Conservation (phyloP, 2,797 vertebrate species). For the Peromyscus nudipes region DNA sequence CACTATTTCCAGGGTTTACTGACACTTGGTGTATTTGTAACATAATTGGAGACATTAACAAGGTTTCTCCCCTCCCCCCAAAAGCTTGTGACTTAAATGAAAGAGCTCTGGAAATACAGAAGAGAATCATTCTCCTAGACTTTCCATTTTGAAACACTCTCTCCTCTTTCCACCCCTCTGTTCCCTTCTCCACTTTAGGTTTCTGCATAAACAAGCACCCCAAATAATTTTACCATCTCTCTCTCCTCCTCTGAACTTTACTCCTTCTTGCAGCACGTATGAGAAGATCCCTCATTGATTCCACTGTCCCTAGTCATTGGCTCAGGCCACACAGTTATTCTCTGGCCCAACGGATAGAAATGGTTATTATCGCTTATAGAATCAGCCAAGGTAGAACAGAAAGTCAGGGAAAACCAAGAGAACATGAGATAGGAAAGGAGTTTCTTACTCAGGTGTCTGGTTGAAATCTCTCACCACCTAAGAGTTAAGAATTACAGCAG, state of each 20-base stretch:
- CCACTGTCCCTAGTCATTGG: background rate
- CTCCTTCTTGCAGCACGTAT: background rate
- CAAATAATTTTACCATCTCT: background rate
- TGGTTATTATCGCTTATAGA: accelerated
- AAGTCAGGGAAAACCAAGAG: background rate
- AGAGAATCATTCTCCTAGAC: background rate
- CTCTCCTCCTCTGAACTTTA: background rate
- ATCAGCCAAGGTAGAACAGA: background rate
- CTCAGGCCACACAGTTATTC: background rate
- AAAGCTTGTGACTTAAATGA: background rate
- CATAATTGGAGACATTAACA: background rate
- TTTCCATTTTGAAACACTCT: background rate
- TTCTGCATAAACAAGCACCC: background rate
- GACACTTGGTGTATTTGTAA: background rate
- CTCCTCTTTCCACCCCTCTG: background rate
- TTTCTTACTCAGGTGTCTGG: background rate
- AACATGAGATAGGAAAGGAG: background rate
- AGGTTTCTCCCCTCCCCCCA: too few relatives aligned
- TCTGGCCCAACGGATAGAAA: background rate
- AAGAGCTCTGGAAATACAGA: background rate
- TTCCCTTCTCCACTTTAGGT: background rate
- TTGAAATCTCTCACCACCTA: background rate
- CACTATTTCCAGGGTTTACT: background rate
- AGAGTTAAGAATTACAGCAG: background rate
- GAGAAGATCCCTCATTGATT: background rate